Conservation (phyloP, 2,797 vertebrate species). For the Eospalax fontanierii region DNA sequence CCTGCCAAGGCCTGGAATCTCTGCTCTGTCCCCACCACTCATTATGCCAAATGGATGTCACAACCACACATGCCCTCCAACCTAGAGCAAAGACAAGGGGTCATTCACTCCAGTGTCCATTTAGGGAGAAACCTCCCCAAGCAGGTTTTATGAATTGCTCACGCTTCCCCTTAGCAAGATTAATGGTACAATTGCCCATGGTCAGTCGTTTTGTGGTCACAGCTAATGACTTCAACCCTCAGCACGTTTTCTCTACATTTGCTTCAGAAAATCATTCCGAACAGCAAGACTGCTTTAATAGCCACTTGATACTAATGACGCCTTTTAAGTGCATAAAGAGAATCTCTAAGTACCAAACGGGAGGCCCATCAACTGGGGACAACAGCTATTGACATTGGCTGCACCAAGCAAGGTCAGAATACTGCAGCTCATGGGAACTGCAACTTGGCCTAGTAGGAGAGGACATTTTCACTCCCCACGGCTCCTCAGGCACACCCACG, state of each 20-base stretch:
- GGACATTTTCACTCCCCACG: background rate
- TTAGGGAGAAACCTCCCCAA: constrained; percentile 78
- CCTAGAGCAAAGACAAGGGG: constrained; percentile 65
- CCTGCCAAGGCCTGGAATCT: background rate
- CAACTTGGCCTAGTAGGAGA: background rate
- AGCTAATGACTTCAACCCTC: constrained; percentile 85
- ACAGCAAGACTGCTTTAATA: constrained; percentile 86
- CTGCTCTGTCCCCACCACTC: background rate
- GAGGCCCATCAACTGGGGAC: constrained; percentile 69
- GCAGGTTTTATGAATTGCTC: constrained; percentile 80
- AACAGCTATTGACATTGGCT: constrained; percentile 80
- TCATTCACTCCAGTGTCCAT: constrained; percentile 69
- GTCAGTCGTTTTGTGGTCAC: constrained; percentile 78
- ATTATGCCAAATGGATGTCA: background rate
- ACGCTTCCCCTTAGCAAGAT: constrained; percentile 86
- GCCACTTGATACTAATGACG: constrained; percentile 84
- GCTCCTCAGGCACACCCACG: background rate
- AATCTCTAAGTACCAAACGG: constrained; percentile 80
- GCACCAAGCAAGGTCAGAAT: constrained; percentile 67
- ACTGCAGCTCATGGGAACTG: fast-evolving
- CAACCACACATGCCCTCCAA: background rate
- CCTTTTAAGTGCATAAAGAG: constrained; percentile 84
- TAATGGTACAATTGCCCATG: constrained; percentile 81
- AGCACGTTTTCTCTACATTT: constrained; percentile 81
- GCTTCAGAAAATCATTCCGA: constrained; percentile 78